These are phyloP conservation scores for Macroramphosus scolopax DNA, from an alignment of 2,797 vertebrate genomes.

Conservation along the genomic window DNA sequence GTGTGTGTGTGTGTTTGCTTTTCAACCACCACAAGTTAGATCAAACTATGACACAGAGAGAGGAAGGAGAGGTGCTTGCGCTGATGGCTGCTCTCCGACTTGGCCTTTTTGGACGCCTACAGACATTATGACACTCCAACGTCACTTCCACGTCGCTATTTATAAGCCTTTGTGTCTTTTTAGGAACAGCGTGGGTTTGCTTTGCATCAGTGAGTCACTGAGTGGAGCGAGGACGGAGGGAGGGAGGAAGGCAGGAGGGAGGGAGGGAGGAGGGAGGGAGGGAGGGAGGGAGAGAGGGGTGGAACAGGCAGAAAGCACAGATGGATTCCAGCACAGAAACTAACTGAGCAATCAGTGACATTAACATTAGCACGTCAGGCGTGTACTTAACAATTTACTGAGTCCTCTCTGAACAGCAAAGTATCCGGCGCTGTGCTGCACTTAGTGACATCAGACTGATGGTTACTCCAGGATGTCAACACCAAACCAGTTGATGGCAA, in stretches of 20 bases:
- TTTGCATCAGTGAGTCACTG: slow-evolving; percentile 86
- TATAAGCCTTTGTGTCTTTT: slow-evolving; percentile 93
- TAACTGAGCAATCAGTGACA: slow-evolving; percentile 56
- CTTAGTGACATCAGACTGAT: background rate
- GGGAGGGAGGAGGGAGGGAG: slow-evolving; percentile 29
- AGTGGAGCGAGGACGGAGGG: slow-evolving; percentile 62
- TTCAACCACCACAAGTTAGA: slow-evolving; percentile 19
- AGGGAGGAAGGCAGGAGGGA: slow-evolving; percentile 45
- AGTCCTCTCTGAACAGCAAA: slow-evolving; percentile 11
- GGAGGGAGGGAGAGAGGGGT: slow-evolving; percentile 30
- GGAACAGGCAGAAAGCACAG: slow-evolving; percentile 56
- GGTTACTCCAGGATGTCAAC: slow-evolving; percentile 1
- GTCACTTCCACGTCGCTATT: slow-evolving; percentile 89
- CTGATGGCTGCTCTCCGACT: slow-evolving; percentile 77
- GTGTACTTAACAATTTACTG: slow-evolving; percentile 11
- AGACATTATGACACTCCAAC: slow-evolving; percentile 85
- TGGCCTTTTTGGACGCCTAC: slow-evolving; percentile 87
- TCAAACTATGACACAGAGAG: slow-evolving; percentile 18
- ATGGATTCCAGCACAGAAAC: slow-evolving; percentile 59
- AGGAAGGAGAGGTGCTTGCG: slow-evolving; percentile 49
- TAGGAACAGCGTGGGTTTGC: slow-evolving; percentile 88
- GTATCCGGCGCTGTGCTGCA: slow-evolving; percentile 1
- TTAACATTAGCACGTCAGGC: slow-evolving; percentile 46
- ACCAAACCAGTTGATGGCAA: background rate
- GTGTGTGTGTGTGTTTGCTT: slow-evolving; percentile 12